These are phyloP conservation scores for Solea senegalensis DNA, from an alignment of 2,113 vertebrate species.

Conservation along the genomic window DNA sequence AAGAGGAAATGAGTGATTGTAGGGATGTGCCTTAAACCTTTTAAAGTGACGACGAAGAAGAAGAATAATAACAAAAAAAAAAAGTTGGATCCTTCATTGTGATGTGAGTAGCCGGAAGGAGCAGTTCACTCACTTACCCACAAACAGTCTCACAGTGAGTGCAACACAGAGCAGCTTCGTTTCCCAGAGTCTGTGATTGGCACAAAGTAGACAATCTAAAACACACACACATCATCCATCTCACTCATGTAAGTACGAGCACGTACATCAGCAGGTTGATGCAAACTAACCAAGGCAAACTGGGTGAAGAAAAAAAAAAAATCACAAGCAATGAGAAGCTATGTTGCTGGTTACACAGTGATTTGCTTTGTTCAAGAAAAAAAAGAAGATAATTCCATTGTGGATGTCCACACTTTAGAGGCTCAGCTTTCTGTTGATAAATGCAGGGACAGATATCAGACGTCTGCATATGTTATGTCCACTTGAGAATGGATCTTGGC, in stretches of 20 bases:
- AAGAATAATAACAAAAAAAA: too few species aligned
- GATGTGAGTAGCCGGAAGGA: slow-evolving; percentile 15
- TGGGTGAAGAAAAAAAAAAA: slow-evolving; percentile 43
- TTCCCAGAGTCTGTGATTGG: slow-evolving; percentile 72
- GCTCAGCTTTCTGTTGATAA: slow-evolving; percentile 34
- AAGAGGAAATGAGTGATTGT: slow-evolving; percentile 47
- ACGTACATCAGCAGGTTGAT: slow-evolving; percentile 36
- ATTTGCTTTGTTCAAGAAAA: slow-evolving; percentile 41
- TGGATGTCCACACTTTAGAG: slow-evolving; percentile 23
- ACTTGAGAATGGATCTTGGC: slow-evolving; percentile 81
- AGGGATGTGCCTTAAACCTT: slow-evolving; percentile 51
- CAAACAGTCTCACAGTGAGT: slow-evolving; percentile 66
- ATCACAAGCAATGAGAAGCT: slow-evolving; percentile 45
- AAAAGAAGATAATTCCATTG: slow-evolving; percentile 29
- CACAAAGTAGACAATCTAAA: slow-evolving; percentile 57
- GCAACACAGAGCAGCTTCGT: slow-evolving; percentile 53
- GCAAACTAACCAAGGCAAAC: slow-evolving; percentile 63
- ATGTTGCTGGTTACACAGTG: slow-evolving; percentile 71
- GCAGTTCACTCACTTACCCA: slow-evolving; percentile 44
- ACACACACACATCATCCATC: neutral
- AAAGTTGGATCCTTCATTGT: slow-evolving; percentile 58
- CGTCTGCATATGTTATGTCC: slow-evolving; percentile 55
- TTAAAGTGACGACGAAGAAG: slow-evolving; percentile 33
- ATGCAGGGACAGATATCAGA: slow-evolving; percentile 39
- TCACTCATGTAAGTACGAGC: slow-evolving; percentile 25